Percentiles rank a stretch among this genome's conserved stretches.
These are phyloP conservation scores for Ornithorhynchus anatinus DNA, from an alignment of 2,113 vertebrate genomes.

Conservation along the genomic window DNA sequence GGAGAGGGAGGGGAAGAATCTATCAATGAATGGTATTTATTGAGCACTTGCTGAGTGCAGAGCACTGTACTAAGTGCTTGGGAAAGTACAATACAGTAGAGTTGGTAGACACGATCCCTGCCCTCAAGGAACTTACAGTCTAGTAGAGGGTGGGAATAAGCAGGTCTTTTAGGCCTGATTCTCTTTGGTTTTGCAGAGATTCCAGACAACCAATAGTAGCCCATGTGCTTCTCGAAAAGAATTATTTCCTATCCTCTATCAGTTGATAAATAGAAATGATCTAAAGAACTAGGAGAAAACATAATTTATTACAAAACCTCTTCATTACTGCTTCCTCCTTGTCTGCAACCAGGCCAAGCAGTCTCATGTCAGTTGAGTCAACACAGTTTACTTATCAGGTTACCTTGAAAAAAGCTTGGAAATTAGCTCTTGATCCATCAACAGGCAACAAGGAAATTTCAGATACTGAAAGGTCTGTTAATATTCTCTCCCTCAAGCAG, in stretches of 20 bases:
- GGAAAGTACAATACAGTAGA: too few relatives aligned
- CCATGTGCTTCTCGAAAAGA: background rate
- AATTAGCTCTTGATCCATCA: background rate
- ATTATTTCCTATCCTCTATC: background rate
- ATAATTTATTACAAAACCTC: background rate
- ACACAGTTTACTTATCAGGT: background rate
- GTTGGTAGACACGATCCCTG: too few relatives aligned
- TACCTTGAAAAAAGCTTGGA: conserved; percentile 13
- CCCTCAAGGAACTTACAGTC: too few relatives aligned
- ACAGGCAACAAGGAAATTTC: background rate
- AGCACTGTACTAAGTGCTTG: too few relatives aligned
- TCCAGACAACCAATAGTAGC: too few relatives aligned
- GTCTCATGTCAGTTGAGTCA: conserved; percentile 13
- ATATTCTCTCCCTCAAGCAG: rapidly evolving
- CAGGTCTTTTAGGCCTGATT: too few relatives aligned
- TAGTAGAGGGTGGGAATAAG: too few relatives aligned
- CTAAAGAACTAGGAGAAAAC: background rate
- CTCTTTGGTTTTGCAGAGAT: too few relatives aligned
- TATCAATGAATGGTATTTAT: too few relatives aligned
- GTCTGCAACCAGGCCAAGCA: background rate
- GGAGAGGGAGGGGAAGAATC: too few relatives aligned
- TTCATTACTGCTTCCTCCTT: background rate
- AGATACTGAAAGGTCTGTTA: background rate
- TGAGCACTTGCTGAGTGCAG: too few relatives aligned
- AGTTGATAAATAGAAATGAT: background rate